These are phyloP conservation scores for Poeciliopsis occidentalis DNA, from an alignment of 2,113 vertebrate species.

Conservation along the genomic window DNA sequence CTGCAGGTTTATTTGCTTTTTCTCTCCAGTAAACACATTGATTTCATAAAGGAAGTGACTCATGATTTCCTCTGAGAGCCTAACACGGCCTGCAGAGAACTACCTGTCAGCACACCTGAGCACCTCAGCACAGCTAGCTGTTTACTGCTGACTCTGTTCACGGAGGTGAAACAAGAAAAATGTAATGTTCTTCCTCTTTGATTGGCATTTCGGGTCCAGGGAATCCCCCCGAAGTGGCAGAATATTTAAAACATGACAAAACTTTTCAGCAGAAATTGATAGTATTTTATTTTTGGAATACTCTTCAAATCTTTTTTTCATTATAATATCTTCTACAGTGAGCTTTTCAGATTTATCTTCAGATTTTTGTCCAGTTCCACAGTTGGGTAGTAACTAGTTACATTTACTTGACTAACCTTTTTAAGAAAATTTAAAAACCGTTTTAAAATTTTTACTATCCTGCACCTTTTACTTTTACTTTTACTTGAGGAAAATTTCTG, in stretches of 20 bases:
- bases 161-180: conserved; percentile 59
- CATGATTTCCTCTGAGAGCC: conserved; percentile 78
- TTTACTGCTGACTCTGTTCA: conserved; percentile 73
- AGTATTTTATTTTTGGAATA: neutral
- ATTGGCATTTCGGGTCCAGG: conserved; percentile 5
- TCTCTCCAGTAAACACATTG: conserved; percentile 19
- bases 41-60: conserved; percentile 36
- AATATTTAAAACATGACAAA: conserved; percentile 5
- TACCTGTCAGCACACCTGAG: conserved; percentile 82
- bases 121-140: conserved; percentile 53
- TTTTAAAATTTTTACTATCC: too few relatives aligned
- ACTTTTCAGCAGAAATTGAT: neutral
- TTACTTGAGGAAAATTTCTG: too few relatives aligned
- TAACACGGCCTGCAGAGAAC: conserved; percentile 57
- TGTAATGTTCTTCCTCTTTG: conserved; percentile 11
- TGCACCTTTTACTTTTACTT: too few relatives aligned
- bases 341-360: neutral
- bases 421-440: too few relatives aligned
- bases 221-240: conserved; percentile 29
- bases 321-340: too few relatives aligned
- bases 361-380: neutral
- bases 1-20: neutral
- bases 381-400: too few relatives aligned
- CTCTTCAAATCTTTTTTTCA: neutral
- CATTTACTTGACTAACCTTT: too few relatives aligned